Base-by-base conservation (phyloP, 2,113 vertebrate species). In the Clarias macrocephalus region DNA sequence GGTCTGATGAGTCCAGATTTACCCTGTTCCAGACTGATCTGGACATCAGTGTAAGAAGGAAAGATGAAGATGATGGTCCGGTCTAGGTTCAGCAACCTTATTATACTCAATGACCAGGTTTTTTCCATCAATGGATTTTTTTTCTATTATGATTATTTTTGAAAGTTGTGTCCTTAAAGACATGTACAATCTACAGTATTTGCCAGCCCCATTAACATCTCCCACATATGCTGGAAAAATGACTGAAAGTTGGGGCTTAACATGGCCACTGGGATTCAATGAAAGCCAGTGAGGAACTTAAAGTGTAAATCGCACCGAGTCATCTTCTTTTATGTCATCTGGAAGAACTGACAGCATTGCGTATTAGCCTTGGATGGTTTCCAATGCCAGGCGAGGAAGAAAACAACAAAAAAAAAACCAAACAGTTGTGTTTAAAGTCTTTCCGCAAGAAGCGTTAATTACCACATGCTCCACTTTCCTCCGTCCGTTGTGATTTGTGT, bases 401-500 rank as follows among this genome's bases (percentile, higher is more conserved):
- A 33, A 62, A 80, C 13, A n/a, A n/a, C n/a, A 28, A 75, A 33
- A 75, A 33, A 57, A 65, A 83, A 30, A 62, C 75, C 12, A 28
- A 76, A 33, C 37, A 48, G 56, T 66, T 85, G 84, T 62, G 62
- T 76, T 83, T 68, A 82, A 86, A 83, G 54, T 82, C 85, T 81
- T 59, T 85, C 59, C 59, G 76, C 68, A 83, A 42, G 62, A 85
- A 28, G 73, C 80, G 59, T 85, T 88, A 89, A 91, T 91, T 90
- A 91, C 84, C 66, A 66, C 83, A 80, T 65, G 88, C 88, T 90
- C 88, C 60, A 89, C 85, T 90, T 89, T 91, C 80, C 87, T 91
- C 80, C 72, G 33, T 89, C 87, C 77, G 56, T 86, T 85, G 85
- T 90, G 91, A 90, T 84, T 89, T 87, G 82, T 86, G 75, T 63